These are phyloP conservation scores for Cartodere bifasciata DNA, from an alignment of 2,888 invertebrate genomes.

Conservation along the genomic window DNA sequence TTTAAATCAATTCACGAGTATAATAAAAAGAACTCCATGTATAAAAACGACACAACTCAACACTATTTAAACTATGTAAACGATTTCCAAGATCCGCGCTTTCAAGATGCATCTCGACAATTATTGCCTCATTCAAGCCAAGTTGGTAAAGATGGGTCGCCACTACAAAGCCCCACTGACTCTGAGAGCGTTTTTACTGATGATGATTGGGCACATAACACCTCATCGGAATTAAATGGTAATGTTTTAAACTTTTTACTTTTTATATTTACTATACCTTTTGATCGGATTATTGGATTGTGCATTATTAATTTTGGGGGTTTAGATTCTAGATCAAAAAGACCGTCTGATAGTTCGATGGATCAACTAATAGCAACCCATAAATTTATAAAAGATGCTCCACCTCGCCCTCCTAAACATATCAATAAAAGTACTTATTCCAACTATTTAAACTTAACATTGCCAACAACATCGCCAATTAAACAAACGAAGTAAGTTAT, in stretches of 20 bases:
- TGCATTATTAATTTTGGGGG: too few species aligned
- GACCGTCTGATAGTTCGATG: slow-evolving; percentile 44
- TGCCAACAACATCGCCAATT: slow-evolving; percentile 8
- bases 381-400: slow-evolving; percentile 46
- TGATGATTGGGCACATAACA: slow-evolving; percentile 49
- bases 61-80: slow-evolving; percentile 28
- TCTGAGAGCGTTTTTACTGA: slow-evolving; percentile 56
- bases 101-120: slow-evolving; percentile 38
- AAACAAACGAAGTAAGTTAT: too few species aligned
- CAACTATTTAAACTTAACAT: slow-evolving; percentile 36
- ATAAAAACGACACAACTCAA: slow-evolving; percentile 18
- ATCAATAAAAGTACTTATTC: slow-evolving; percentile 36
- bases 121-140: slow-evolving; percentile 23
- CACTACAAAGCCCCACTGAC: slow-evolving; percentile 51
- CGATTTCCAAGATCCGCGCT: slow-evolving; percentile 40
- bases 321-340: slow-evolving; percentile 25
- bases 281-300: too few species aligned
- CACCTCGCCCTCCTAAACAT: slow-evolving; percentile 68
- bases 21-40: slow-evolving; percentile 24
- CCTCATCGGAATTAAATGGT: slow-evolving; percentile 34
- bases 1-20: slow-evolving; percentile 25
- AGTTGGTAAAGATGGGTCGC: slow-evolving; percentile 29
- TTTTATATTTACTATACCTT: too few species aligned
- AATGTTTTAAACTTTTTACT: too few species aligned
- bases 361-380: slow-evolving; percentile 44